Conservation (phyloP, 2,888 invertebrate species). For the Thera obeliscata region DNA sequence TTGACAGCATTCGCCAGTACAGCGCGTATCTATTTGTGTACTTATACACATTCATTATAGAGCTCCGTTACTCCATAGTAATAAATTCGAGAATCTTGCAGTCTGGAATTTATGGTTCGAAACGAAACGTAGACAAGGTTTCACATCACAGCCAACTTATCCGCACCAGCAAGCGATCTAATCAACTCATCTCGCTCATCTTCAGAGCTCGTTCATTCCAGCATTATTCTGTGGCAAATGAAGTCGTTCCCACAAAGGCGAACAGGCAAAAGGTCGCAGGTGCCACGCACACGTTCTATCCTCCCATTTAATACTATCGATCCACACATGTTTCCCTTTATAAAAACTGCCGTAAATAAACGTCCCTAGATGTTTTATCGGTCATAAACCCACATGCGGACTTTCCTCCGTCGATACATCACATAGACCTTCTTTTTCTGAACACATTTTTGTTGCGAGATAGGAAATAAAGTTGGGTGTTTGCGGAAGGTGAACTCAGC, state of each 20-base stretch:
- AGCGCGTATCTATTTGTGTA: too few relatives aligned
- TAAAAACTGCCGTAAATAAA: constrained; percentile 75
- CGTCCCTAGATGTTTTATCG: constrained; percentile 76
- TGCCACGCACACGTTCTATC: constrained; percentile 58
- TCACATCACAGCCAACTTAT: constrained; percentile 1
- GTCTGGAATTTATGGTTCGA: not conserved
- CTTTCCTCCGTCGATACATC: constrained; percentile 68
- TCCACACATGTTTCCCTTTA: constrained; percentile 56
- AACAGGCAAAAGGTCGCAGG: constrained; percentile 48
- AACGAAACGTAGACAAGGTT: constrained; percentile 5
- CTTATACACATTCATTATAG: too few relatives aligned
- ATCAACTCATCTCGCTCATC: constrained; percentile 27
- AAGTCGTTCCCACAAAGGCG: constrained; percentile 32
- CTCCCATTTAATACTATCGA: constrained; percentile 68
- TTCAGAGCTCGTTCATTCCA: not conserved
- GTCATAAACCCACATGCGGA: constrained; percentile 74
- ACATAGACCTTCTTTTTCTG: constrained; percentile 54
- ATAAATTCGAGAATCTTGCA: constrained; percentile 1
- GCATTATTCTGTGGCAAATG: constrained; percentile 27
- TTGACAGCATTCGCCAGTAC: too few relatives aligned
- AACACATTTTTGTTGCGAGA: constrained; percentile 42
- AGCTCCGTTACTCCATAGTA: not conserved
- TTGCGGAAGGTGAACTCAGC: constrained; percentile 24
- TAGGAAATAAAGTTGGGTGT: constrained; percentile 43
- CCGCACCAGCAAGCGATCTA: constrained; percentile 9